Evolutionary conservation across 2,113 vertebrate species (phyloP).

Genomic region (Crotalus viridis): DNA sequence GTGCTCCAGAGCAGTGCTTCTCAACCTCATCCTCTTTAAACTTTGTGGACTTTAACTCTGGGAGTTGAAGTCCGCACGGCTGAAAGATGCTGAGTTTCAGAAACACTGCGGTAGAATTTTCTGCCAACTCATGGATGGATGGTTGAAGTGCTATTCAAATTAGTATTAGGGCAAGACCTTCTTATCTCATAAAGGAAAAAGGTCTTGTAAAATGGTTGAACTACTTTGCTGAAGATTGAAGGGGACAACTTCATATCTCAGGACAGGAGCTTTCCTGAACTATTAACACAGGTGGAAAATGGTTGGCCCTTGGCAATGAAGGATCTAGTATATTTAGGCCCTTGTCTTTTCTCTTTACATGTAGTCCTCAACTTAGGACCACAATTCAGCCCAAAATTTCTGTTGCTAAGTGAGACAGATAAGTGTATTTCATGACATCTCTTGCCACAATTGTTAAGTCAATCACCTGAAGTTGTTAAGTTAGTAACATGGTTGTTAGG

Average conservation of each 20-base stretch:
- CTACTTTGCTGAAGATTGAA: not conserved
- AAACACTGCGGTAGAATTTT: not conserved
- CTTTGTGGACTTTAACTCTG: not conserved
- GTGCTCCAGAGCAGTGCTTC: not conserved
- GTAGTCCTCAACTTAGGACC: too few species aligned
- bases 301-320: too few species aligned
- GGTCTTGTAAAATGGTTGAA: not conserved
- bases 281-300: too few species aligned
- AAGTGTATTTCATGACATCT: too few species aligned
- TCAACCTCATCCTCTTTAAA: not conserved
- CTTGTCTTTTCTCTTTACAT: too few species aligned
- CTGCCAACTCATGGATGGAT: not conserved
- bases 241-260: not conserved
- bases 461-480: too few species aligned
- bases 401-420: too few species aligned
- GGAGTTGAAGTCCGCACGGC: not conserved
- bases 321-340: too few species aligned
- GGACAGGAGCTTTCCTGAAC: too few species aligned
- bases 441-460: too few species aligned
- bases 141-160: not conserved
- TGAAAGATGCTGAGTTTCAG: not conserved
- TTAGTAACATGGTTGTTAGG: too few species aligned
- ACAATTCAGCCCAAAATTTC: too few species aligned
- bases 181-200: not conserved
- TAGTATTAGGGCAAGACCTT: not conserved